phyloP scores from a whole-genome alignment of 2,113 vertebrate genomes.

The Calypte anna region DNA sequence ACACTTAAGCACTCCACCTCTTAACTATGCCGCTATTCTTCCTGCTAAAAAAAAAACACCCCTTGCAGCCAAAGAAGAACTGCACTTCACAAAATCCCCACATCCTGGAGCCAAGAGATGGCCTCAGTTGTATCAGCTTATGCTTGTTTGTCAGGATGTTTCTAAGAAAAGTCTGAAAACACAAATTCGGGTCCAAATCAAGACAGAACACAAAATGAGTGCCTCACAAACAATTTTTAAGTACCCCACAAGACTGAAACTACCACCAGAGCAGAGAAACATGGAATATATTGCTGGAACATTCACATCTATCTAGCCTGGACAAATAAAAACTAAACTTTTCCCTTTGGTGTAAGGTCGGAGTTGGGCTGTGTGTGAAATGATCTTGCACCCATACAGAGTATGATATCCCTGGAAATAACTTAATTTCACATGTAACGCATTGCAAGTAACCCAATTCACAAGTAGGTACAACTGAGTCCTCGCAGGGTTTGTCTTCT shows the following conservation, averaged over 20 bases:
- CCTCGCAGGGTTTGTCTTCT: neutral
- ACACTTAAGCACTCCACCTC: neutral
- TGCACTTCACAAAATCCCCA: neutral
- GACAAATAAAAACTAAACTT: neutral
- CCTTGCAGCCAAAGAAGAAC: neutral
- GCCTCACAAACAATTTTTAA: neutral
- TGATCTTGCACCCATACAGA: neutral
- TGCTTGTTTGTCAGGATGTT: neutral
- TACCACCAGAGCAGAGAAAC: neutral
- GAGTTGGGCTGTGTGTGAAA: neutral
- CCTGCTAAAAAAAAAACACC: neutral
- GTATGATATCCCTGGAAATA: slow-evolving; percentile 25
- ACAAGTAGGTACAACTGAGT: neutral
- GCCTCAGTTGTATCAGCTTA: neutral
- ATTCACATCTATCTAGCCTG: neutral
- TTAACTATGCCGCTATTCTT: neutral
- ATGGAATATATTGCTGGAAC: neutral
- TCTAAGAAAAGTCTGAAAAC: neutral
- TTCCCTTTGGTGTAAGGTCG: neutral
- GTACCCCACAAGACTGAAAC: neutral
- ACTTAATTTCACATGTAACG: neutral
- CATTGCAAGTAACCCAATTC: slow-evolving; percentile 8
- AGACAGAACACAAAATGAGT: neutral
- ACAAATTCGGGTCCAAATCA: neutral
- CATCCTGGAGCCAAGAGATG: neutral